Evolutionary conservation across 2,797 vertebrate species (phyloP), one percentile per base, ranked within the genome.

Genomic region (Synaphobranchus kaupii): DNA sequence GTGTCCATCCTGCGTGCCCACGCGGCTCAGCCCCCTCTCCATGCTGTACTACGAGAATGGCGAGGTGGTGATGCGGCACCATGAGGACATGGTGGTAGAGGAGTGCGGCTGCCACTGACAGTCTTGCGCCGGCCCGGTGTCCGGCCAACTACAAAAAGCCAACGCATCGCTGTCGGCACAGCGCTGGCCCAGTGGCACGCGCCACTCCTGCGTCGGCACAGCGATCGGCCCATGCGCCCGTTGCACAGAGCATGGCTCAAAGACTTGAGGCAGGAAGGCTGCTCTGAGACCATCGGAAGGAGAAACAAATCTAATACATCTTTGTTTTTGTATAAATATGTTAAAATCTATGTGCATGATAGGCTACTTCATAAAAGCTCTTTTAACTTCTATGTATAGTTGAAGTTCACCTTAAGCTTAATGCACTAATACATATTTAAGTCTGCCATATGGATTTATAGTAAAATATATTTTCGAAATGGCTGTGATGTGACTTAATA

Each of bases 81-180:
- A 98, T 0, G 97, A 97, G 90, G 97, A 98, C 91, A 98, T 98
- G 98, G 91, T 98, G 13, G 95, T 98, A 3, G 97, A 98, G 84
- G 97, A 98, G 91, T 98, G 98, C 0, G 97, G 97, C 86, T 98
- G 97, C 90, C 97, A 97, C 90, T 98, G 92, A 96, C 4, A 0
- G 58, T 25, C 73, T 10, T 52, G 56, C 80, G 10, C 47, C 80
- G 52, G 31, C 22, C 63, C 10, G 22, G 17, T 54, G 39, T 31
- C 50, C 48, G 81, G 44, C 86, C 15, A 48, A 58, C 85, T 63
- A 22, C 34, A 9, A 20, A 50, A 81, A 81, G 76, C 85, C 22
- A 47, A 56, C 28, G 15, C 13, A 2, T 76, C 13, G 3, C 31
- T 13, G 31, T 39, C 15, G 73, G 39, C 63, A n/a, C 76, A 81